Conservation (phyloP, 2,113 vertebrate species). For the Oreotrochilus melanogaster region DNA sequence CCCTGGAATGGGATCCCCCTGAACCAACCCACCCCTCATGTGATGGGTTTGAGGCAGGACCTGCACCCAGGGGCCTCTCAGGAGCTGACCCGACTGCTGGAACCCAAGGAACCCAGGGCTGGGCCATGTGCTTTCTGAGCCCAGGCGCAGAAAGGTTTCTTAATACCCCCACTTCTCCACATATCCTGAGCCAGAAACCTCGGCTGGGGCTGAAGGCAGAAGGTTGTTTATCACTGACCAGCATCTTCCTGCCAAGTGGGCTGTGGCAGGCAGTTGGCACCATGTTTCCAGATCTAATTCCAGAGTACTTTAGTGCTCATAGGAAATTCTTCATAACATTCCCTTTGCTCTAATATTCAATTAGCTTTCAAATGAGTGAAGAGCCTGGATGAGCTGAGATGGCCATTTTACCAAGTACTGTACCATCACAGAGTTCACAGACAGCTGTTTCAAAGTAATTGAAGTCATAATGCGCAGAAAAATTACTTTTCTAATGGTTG, state of each 20-base stretch:
- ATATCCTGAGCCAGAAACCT: not conserved
- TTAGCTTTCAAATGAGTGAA: constrained; percentile 60
- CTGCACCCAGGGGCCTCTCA: rapidly evolving
- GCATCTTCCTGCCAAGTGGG: not conserved
- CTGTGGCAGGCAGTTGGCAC: not conserved
- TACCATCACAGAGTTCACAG: constrained; percentile 66
- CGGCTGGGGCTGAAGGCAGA: not conserved
- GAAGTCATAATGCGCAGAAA: constrained; percentile 79
- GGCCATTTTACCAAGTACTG: constrained; percentile 75
- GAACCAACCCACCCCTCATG: rapidly evolving
- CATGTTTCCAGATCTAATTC: constrained; percentile 24
- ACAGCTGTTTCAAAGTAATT: constrained; percentile 77
- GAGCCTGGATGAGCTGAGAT: constrained; percentile 42
- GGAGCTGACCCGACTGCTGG: not conserved
- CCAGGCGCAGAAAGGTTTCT: not conserved
- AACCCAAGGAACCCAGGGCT: not conserved
- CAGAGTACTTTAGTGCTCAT: not conserved
- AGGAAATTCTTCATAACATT: constrained; percentile 54
- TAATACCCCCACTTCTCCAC: not conserved
- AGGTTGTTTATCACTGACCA: not conserved
- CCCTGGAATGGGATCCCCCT: rapidly evolving
- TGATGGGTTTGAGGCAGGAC: not conserved
- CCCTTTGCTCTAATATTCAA: constrained; percentile 46
- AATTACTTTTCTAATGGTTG: constrained; percentile 83
- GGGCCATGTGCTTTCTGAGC: rapidly evolving